A percentile compares a stretch with the other conserved stretches of the same genome.
Conservation (phyloP, 1,140 invertebrate species). For the Whitmania pigra region DNA sequence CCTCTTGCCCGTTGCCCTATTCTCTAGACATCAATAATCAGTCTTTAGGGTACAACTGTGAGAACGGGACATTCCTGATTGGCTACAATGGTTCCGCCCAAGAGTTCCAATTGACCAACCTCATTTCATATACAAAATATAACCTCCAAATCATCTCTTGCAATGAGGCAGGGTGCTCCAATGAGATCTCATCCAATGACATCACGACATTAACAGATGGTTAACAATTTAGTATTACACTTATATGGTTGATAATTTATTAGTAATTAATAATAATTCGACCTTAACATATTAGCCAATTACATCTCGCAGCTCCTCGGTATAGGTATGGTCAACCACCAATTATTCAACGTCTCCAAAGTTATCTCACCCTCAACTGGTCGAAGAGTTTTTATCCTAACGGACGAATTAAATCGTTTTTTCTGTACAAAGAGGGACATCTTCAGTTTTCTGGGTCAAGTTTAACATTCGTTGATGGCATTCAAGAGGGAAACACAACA, state of each 20-base stretch:
- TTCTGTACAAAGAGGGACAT: slow-evolving; percentile 29
- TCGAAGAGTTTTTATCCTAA: slow-evolving; percentile 32
- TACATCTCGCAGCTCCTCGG: neutral
- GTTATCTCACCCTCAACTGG: slow-evolving; percentile 27
- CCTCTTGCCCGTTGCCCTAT: neutral
- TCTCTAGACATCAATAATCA: neutral
- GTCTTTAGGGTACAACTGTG: neutral
- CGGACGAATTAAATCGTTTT: slow-evolving; percentile 36
- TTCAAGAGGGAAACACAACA: neutral
- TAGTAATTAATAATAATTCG: neutral
- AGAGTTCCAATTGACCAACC: neutral
- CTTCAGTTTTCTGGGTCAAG: neutral
- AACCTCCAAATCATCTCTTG: neutral
- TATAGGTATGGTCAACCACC: neutral
- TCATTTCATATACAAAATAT: neutral
- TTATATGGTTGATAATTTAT: neutral
- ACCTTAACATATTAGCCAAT: neutral
- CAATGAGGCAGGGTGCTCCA: neutral
- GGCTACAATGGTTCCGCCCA: neutral
- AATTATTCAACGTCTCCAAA: neutral
- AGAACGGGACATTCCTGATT: neutral
- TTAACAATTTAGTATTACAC: neutral
- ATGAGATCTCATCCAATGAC: neutral
- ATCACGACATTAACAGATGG: neutral
- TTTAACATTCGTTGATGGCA: neutral